Evolutionary conservation across 1,140 invertebrate genomes (phyloP), one percentile per base, ranked within the genome.

Genomic region (Sarcophaga bullata): DNA sequence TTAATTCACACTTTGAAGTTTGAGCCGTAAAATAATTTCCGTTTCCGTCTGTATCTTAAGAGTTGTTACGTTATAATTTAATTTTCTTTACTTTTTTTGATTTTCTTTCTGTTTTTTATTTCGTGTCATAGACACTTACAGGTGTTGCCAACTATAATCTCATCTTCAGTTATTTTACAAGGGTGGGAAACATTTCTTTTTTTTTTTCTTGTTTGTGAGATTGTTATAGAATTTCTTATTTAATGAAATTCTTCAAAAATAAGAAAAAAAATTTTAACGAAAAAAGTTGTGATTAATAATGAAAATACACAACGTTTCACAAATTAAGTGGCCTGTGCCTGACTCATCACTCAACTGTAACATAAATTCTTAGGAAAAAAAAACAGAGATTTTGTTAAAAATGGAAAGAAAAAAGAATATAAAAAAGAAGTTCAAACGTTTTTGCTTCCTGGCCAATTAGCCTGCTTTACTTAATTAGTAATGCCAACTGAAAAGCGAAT

Each of bases 1-100:
- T 78, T 50, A 78, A 52, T 78, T 78, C 75, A 78, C 75, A 78
- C 75, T 78, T 78, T 78, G 75, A 78, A 78, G 75, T 78, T 78
- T 78, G 75, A 78, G 50, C 75, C 75, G 48, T 78, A 78, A 78
- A 78, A 78, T 78, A 78, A 78, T 78, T 78, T 78, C 75, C 75
- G 48, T 78, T 78, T 73, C 73, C 73, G 25, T 73, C 50, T 52
- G 13, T 37, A 1, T 37, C 25, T 37, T 37, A 37, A 37, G 25
- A 37, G 25, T 37, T 37, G 25, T 4, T 37, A 37, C 25, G 4
- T 37, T 37, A 37, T 37, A 4, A 37, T 37, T 37, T 37, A 37
- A 37, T 37, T 37, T 37, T 37, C 1, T 52, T 1, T 52, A 10
- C 9, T 9, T 52, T 68, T 68, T 68, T 68, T 0, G 7, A 19